A percentile compares a stretch with the other conserved stretches of the same genome.
These are phyloP conservation scores for Condylostylus longicornis DNA, from an alignment of 1,140 invertebrate genomes.

Conservation along the genomic window DNA sequence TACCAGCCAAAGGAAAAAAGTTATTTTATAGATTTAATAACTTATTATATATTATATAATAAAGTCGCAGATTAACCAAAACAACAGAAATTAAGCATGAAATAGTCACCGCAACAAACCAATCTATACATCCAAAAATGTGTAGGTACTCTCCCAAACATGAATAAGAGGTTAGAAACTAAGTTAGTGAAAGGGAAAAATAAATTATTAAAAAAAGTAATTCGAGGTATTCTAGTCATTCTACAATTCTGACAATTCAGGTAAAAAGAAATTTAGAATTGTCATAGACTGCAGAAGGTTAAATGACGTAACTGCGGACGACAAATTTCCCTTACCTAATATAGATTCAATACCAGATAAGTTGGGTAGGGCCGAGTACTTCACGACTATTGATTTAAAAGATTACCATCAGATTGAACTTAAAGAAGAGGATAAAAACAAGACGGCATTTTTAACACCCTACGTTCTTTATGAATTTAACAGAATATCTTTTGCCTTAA, in stretches of 20 bases:
- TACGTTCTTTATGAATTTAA: too few species aligned
- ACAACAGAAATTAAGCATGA: conserved; percentile 11
- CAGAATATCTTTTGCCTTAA: too few species aligned
- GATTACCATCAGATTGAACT: conserved; percentile 28
- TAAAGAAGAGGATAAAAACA: too few species aligned
- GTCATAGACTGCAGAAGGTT: conserved; percentile 29
- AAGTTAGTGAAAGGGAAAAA: conserved; percentile 21
- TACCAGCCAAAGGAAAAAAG: too few species aligned
- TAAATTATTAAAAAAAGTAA: conserved; percentile 26
- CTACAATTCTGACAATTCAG: conserved; percentile 19
- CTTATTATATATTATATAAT: too few species aligned
- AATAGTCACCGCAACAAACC: conserved; percentile 14
- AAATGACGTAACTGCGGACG: conserved; percentile 29
- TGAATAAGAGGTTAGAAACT: conserved; percentile 21
- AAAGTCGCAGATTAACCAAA: too few species aligned
- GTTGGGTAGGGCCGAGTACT: conserved; percentile 23
- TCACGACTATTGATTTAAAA: conserved; percentile 29
- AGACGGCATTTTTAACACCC: too few species aligned
- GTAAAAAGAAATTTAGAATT: conserved; percentile 13
- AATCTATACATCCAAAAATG: conserved; percentile 16
- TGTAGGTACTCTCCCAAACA: conserved; percentile 26
- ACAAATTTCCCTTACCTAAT: conserved; percentile 35
- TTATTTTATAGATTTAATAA: too few species aligned
- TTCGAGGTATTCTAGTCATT: conserved; percentile 29
- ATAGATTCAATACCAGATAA: conserved; percentile 29